phyloP scores from a whole-genome alignment of 1,140 invertebrate genomes.

The Rhagoletis pomonella region DNA sequence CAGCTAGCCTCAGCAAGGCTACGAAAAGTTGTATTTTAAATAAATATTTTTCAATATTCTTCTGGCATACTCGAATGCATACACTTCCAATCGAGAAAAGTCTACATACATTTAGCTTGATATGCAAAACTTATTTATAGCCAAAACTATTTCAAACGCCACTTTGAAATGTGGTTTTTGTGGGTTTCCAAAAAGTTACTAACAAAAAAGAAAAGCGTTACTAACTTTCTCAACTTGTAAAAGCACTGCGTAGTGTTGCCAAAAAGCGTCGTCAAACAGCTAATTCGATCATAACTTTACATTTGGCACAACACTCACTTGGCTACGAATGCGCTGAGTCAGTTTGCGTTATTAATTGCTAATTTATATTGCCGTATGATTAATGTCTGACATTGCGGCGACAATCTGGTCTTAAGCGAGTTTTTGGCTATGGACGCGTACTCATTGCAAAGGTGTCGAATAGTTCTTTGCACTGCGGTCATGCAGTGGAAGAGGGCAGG shows the following conservation, averaged over 20 bases:
- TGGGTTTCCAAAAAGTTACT: neutral
- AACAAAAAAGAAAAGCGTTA: too few relatives aligned
- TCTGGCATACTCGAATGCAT: too few relatives aligned
- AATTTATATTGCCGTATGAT: constrained; percentile 7
- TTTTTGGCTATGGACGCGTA: neutral
- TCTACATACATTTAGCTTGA: too few relatives aligned
- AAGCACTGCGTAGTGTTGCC: neutral
- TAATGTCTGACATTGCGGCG: constrained; percentile 5
- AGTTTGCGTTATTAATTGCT: constrained; percentile 31
- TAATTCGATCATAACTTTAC: neutral
- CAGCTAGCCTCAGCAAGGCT: too few relatives aligned
- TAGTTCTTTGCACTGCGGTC: too few relatives aligned
- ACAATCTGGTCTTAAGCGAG: neutral
- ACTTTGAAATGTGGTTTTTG: neutral
- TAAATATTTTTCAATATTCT: too few relatives aligned
- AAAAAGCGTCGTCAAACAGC: neutral
- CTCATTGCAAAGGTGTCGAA: neutral
- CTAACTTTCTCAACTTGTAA: too few relatives aligned
- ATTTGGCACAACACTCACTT: neutral
- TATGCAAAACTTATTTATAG: neutral
- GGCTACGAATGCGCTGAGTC: neutral
- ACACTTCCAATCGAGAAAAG: too few relatives aligned
- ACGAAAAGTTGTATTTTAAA: too few relatives aligned
- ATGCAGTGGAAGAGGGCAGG: neutral
- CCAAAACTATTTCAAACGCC: neutral